Evolutionary conservation across 2,888 invertebrate genomes (phyloP).

Genomic region (Hoplodrina ambigua): DNA sequence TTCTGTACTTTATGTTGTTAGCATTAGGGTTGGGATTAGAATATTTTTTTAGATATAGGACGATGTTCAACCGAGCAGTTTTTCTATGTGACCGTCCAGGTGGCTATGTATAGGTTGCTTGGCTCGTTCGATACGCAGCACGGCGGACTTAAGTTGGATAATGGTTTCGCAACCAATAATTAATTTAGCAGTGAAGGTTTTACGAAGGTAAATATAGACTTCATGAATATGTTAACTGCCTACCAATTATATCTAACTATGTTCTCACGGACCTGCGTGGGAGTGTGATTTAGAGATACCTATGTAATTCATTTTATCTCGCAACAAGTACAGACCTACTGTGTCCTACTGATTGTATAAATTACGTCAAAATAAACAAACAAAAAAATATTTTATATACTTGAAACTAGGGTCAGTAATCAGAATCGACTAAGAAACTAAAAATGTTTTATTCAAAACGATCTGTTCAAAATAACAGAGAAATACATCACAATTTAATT

Average conservation of each 20-base stretch:
- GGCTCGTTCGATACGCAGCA: slow-evolving; percentile 80
- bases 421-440: slow-evolving; percentile 2
- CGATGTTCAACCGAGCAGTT: slow-evolving; percentile 75
- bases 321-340: slow-evolving; percentile 18
- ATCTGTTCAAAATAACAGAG: not conserved
- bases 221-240: slow-evolving; percentile 68
- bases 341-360: slow-evolving; percentile 24
- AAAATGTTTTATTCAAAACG: slow-evolving; percentile 9
- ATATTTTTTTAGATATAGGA: slow-evolving; percentile 61
- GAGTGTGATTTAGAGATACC: slow-evolving; percentile 50
- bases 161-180: slow-evolving; percentile 77
- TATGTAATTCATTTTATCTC: slow-evolving; percentile 40
- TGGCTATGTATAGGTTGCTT: slow-evolving; percentile 89
- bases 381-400: not conserved
- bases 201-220: slow-evolving; percentile 72
- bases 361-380: slow-evolving; percentile 30
- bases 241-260: slow-evolving; percentile 57
- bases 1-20: slow-evolving; percentile 71
- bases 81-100: slow-evolving; percentile 90
- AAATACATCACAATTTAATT: not conserved
- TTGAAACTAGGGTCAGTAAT: slow-evolving; percentile 26
- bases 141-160: slow-evolving; percentile 80
- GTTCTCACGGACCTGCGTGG: slow-evolving; percentile 57
- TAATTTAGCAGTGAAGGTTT: slow-evolving; percentile 81
- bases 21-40: slow-evolving; percentile 75